Base-by-base conservation (phyloP, 2,888 invertebrate genomes). In the Trissolcus brochymenae region DNA sequence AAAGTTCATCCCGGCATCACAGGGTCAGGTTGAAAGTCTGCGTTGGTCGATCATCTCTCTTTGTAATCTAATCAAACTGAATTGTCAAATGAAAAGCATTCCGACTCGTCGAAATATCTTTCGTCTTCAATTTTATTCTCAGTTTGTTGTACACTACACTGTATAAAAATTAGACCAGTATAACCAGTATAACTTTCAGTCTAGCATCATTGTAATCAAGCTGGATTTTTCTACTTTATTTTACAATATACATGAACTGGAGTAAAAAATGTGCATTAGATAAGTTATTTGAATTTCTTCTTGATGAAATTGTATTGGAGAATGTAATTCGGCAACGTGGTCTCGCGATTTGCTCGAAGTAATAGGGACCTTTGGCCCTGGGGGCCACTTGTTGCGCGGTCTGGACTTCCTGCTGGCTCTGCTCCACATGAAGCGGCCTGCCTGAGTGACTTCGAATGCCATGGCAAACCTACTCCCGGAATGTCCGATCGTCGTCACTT, bases 321-420 rank as follows among this genome's bases (percentile, higher is more conserved):
- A 56, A 56, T 57, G 16, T 54, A 71, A 71, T 78, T 78, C 53
- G 71, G 74, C 73, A 55, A 64, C 35, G 62, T 57, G 53, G 67
- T 65, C 51, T 73, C 41, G 64, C 35, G 67, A 84, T 85, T 84
- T 81, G 81, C 78, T 81, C 71, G 67, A 71, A 78, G 82, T 79
- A 81, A 83, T 81, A 82, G 82, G 81, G 79, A 81, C 82, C 81
- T 80, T 82, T 82, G 82, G 82, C 83, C 84, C 83, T 83, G 81
- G 84, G 84, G 84, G 83, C 88, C 87, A 88, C 88, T 88, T 88
- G 87, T 88, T 87, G 87, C 87, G 82, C 81, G 82, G 82, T 82
- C 77, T 75, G 82, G 84, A 79, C 85, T 83, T 85, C 87, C 85
- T 81, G 86, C 85, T 86, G 87, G 71, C 77, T 78, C 68, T 59